Evolutionary conservation across 2,797 vertebrate genomes (phyloP).

Genomic region (Choloepus didactylus): DNA sequence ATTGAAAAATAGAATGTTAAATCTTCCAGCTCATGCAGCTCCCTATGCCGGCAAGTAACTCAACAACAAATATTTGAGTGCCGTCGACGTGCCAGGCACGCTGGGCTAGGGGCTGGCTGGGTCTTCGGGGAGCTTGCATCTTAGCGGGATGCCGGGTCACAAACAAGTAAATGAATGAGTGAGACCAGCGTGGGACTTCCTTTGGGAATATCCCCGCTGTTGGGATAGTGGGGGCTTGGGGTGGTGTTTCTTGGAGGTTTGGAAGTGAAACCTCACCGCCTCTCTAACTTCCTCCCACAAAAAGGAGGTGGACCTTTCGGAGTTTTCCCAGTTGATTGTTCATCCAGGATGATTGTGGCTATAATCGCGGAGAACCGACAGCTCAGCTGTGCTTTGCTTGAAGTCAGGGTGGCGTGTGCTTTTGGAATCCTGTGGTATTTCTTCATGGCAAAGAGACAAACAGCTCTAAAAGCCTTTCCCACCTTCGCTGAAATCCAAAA

Average conservation of each 20-base stretch:
- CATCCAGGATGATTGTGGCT: neutral
- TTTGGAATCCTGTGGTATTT: conserved; percentile 65
- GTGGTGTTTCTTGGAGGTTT: conserved; percentile 54
- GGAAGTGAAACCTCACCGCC: conserved; percentile 46
- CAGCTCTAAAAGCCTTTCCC: conserved; percentile 15
- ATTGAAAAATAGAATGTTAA: conserved; percentile 54
- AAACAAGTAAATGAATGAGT: neutral
- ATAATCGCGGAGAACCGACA: conserved; percentile 34
- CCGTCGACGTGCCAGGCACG: neutral
- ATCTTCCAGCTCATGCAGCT: conserved; percentile 17
- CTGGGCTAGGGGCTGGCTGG: neutral
- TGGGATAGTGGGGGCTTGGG: neutral
- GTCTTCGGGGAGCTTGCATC: neutral
- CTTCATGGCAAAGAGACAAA: conserved; percentile 48
- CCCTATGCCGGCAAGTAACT: conserved; percentile 22
- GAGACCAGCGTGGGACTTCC: neutral
- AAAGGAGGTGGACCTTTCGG: conserved; percentile 33
- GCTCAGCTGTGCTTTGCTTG: conserved; percentile 11
- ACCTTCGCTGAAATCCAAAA: neutral
- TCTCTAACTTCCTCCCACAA: conserved; percentile 22
- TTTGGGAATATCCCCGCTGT: neutral
- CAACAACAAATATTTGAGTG: neutral
- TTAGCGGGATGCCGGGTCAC: neutral
- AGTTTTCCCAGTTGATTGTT: conserved; percentile 45
- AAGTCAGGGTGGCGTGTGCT: neutral